Percentiles rank a stretch among this genome's conserved stretches.
phyloP scores from a whole-genome alignment of 2,113 vertebrate species.

The Corydoras maculifer region DNA sequence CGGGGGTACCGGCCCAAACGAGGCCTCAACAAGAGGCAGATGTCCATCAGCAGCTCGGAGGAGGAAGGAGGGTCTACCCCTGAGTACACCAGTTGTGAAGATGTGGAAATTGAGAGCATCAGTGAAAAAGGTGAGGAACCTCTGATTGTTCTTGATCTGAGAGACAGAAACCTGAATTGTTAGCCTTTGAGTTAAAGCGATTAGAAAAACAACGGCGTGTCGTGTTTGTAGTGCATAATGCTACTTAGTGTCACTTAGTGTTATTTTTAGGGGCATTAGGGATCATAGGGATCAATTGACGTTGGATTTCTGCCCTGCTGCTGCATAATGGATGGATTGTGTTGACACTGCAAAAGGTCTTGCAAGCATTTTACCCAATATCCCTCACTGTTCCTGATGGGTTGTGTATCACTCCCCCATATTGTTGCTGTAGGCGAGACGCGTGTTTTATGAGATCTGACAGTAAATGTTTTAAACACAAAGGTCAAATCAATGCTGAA shows the following conservation, averaged over 20 bases:
- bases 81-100: conserved; percentile 98
- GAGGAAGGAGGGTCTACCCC: conserved; percentile 97
- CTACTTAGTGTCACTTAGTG: background rate
- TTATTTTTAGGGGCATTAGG: background rate
- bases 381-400: conserved; percentile 5
- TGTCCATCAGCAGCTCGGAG: conserved; percentile 99
- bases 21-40: conserved; percentile 89
- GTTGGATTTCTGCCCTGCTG: background rate
- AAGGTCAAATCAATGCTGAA: conserved; percentile 1
- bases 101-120: conserved; percentile 95
- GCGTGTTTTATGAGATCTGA: conserved; percentile 4
- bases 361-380: background rate
- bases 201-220: background rate
- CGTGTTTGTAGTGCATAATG: background rate
- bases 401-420: conserved; percentile 1
- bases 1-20: conserved; percentile 86
- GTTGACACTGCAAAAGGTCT: background rate
- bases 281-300: background rate
- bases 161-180: background rate
- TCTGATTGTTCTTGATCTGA: background rate
- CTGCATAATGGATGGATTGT: conserved; percentile 5
- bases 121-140: conserved; percentile 88
- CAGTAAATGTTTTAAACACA: conserved; percentile 13
- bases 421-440: background rate
- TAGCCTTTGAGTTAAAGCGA: background rate